Base-by-base conservation (phyloP, 2,888 invertebrate genomes). In the Ditylenchus weischeri region DNA sequence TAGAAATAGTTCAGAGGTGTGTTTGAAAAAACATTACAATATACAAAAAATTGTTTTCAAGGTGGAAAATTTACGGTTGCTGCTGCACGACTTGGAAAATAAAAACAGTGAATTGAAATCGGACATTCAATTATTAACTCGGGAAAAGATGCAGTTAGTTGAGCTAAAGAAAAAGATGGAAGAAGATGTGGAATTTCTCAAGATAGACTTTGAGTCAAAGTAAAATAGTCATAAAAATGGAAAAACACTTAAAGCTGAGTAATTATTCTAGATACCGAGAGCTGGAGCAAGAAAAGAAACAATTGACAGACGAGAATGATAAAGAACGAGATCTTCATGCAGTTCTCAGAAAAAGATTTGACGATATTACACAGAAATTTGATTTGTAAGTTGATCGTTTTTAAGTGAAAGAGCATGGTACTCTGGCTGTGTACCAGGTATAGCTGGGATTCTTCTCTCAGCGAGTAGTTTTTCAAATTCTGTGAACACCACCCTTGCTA, bases 301-400 rank as follows among this genome's bases (percentile, higher is more conserved):
- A 61, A n/a, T 23, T 66, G 54, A 19, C 38, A 35, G 66, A 62
- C 18, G 66, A 66, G 18, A 66, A 66, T 19, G 66, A 54, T 1
- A 62, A 62, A 47, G 66, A 66, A 35, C 66, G 66, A 23, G 61
- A 64, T n/a, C 62, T 66, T 48, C 66, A 66, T 10, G 51, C 66
- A 29, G 66, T 62, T 21, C 36, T 66, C 38, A 49, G 66, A 8
- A 47, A 51, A 43, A 47, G 43, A 13, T 66, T 66, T 51, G 57
- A 66, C 35, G 66, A 66, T n/a, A 62, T 66, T 35, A 51, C 36
- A 15, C 38, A 38, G 29, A 66, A 66, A 51, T 66, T 66, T 51
- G 66, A 66, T 57, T 51, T 50, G 66, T 66, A 65, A 60, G 29
- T 51, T 51, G 11, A 13, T 43, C 43, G 8, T 43, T 43, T 43